Evolutionary conservation across 2,113 vertebrate genomes (phyloP), one percentile per base, ranked within the genome.

Genomic region (Platysternon megacephalum): DNA sequence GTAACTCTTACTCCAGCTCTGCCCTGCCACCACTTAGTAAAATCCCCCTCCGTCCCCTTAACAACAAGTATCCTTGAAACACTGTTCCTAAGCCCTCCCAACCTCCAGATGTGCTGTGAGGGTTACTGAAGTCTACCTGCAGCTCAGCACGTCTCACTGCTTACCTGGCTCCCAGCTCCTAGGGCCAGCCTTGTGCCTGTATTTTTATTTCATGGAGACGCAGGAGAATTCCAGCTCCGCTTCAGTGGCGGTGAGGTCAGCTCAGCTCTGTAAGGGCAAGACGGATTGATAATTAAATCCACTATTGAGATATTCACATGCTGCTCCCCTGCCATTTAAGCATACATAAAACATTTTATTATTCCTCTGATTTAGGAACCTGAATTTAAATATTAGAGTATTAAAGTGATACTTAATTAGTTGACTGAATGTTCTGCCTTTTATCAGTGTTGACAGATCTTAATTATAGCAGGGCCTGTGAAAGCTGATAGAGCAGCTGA

Each of bases 381-480:
- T 94, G 93, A 97, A 97, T 98, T 97, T 98, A 98, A 98, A 98
- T 98, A 97, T 97, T 97, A 97, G 98, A 97, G 97, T 97, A 97
- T 97, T 97, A 98, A 98, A 98, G 97, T 35, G 44, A 97, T 96
- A 97, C 97, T 97, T 98, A 98, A 98, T 98, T 98, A 98, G 98
- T 98, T 97, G 93, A 98, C 97, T 97, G 97, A 97, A 97, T 96
- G 96, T 97, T 97, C 97, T 98, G 91, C 95, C 96, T 98, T 98
- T 98, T 98, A 98, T 98, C 97, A 97, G 96, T 97, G 96, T 98
- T 98, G 97, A 98, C 97, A 98, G 97, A 97, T 98, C 96, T 97
- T 98, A 98, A 98, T 98, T 98, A 98, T 97, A 97, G 97, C 94
- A 93, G 35, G 89, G 94, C 93, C 94, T 97, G 95, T 94, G 95